Percentiles rank a stretch among this genome's conserved stretches.
Conservation (phyloP, 1,140 invertebrate genomes). For the Eupristina koningsbergeri region DNA sequence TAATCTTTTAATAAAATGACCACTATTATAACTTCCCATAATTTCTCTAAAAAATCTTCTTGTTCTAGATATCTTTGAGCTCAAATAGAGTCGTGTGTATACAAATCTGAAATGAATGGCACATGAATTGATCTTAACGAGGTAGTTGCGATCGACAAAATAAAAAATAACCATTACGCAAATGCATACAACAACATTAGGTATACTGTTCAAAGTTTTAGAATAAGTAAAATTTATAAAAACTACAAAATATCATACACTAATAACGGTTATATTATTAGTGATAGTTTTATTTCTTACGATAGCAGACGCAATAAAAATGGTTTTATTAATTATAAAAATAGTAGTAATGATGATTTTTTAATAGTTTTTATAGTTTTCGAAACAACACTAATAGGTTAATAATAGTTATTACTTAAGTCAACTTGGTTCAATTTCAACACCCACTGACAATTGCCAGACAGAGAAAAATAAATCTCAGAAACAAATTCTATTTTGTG, state of each 20-base stretch:
- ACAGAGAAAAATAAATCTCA: conserved; percentile 28
- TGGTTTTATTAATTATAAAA: not conserved
- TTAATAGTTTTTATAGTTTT: not conserved
- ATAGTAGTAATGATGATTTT: not conserved
- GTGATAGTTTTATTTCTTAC: too few relatives aligned
- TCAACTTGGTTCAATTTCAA: conserved; percentile 55
- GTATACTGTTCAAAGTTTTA: not conserved
- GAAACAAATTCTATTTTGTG: conserved; percentile 60
- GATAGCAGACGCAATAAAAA: not conserved
- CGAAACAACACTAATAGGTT: not conserved
- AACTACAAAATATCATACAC: conserved; percentile 19
- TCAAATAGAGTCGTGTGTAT: not conserved
- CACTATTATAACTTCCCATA: conserved; percentile 11
- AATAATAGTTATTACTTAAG: not conserved
- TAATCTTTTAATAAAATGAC: conserved; percentile 1
- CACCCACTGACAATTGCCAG: conserved; percentile 54
- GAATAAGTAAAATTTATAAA: conserved; percentile 10
- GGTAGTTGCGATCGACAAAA: conserved; percentile 15
- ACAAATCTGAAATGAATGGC: conserved; percentile 39
- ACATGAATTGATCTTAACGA: conserved; percentile 52
- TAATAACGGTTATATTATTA: not conserved
- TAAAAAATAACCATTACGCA: conserved; percentile 47
- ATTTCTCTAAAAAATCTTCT: not conserved
- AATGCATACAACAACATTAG: conserved; percentile 20
- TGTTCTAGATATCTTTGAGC: not conserved